Percentiles rank a stretch among this genome's conserved stretches.
These are phyloP conservation scores for Muscidifurax raptorellus DNA, from an alignment of 1,140 invertebrate species.

Conservation along the genomic window DNA sequence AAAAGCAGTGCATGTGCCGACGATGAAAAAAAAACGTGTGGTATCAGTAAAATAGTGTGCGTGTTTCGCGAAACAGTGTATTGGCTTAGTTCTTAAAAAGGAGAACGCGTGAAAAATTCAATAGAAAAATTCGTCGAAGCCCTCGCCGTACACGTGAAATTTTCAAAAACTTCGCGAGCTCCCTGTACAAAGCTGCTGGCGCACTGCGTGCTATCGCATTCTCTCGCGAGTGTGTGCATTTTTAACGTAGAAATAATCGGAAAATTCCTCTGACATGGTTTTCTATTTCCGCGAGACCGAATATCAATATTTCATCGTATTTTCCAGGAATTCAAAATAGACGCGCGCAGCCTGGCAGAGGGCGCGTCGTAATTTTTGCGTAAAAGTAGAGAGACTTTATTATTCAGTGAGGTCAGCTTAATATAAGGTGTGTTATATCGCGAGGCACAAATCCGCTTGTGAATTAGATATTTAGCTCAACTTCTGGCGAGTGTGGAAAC, in stretches of 20 bases:
- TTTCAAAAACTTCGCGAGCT: not conserved
- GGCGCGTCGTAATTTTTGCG: not conserved
- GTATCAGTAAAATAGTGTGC: too few relatives aligned
- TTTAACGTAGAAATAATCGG: not conserved
- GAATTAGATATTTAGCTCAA: constrained; percentile 20
- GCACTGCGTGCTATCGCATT: not conserved
- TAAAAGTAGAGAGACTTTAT: not conserved
- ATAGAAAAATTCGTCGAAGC: too few relatives aligned
- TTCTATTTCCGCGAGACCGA: not conserved
- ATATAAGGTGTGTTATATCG: constrained; percentile 51
- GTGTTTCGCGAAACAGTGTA: too few relatives aligned
- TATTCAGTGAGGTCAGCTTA: constrained; percentile 37
- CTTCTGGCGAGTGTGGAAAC: not conserved
- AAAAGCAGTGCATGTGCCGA: constrained; percentile 7
- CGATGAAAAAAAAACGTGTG: not conserved
- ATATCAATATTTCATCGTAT: not conserved
- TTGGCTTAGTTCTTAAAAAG: too few relatives aligned
- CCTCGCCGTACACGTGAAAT: too few relatives aligned
- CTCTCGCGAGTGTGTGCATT: not conserved
- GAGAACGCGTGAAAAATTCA: too few relatives aligned
- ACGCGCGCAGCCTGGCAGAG: not conserved
- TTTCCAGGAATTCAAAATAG: not conserved
- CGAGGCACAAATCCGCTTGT: constrained; percentile 26
- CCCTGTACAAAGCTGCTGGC: not conserved
- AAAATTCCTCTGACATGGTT: not conserved